Evolutionary conservation across 2,888 invertebrate genomes (phyloP).

Genomic region (Calameuta filiformis): DNA sequence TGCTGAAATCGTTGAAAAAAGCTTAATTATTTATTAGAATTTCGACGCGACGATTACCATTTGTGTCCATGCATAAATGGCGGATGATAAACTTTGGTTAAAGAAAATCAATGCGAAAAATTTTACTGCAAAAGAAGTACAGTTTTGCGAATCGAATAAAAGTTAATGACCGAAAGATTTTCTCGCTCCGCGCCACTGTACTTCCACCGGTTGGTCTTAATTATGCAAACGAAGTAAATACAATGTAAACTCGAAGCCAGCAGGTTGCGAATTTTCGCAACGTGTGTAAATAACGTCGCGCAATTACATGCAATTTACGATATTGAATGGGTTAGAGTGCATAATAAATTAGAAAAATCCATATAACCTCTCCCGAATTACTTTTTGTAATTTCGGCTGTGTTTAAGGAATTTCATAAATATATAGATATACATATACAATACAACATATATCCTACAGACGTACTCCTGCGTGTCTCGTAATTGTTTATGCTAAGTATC

Average conservation of each 20-base stretch:
- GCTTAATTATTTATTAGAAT: neutral
- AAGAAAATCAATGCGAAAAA: neutral
- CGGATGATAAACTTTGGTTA: no score
- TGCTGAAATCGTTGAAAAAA: neutral
- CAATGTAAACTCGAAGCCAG: neutral
- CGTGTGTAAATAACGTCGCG: neutral
- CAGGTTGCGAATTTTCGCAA: neutral
- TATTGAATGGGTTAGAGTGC: neutral
- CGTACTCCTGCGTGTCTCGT: neutral
- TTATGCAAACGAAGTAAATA: neutral
- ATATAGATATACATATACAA: neutral
- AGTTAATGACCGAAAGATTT: neutral
- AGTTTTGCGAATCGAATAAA: neutral
- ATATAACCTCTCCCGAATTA: no score
- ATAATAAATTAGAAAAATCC: neutral
- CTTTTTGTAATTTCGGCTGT: no score
- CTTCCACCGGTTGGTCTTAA: neutral
- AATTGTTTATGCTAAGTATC: neutral
- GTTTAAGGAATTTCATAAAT: neutral
- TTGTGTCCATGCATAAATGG: no score
- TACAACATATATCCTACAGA: neutral
- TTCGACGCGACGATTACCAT: no score
- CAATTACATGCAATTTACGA: neutral
- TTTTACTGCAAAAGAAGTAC: neutral
- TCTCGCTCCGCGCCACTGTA: neutral